Percentiles rank a stretch among this genome's conserved stretches.
Evolutionary conservation across 2,797 vertebrate genomes (phyloP).

Genomic region (Sparidentex hasta): DNA sequence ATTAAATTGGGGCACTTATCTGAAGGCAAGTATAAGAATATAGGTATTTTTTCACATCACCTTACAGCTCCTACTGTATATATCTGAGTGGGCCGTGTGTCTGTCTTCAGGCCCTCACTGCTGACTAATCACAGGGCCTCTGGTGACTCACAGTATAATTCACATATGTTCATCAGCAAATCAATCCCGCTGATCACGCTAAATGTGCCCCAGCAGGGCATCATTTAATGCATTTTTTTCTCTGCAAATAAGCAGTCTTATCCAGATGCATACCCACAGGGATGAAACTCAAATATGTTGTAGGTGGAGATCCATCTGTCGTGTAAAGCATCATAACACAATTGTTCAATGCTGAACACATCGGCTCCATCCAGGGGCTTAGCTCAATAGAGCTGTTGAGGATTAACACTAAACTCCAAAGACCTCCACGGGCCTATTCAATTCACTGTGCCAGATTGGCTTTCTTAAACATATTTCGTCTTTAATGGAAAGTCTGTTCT

Average conservation of each 20-base stretch:
- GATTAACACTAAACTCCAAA: conserved; percentile 32
- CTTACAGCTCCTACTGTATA: conserved; percentile 10
- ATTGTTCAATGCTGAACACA: not conserved
- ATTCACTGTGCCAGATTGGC: conserved; percentile 18
- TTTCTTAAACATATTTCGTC: conserved; percentile 22
- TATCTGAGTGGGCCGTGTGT: conserved; percentile 34
- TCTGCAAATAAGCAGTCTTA: conserved; percentile 30
- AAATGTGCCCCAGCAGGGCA: conserved; percentile 36
- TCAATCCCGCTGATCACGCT: conserved; percentile 52
- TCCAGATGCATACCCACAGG: conserved; percentile 22
- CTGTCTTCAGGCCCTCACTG: conserved; percentile 39
- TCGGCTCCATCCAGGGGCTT: not conserved
- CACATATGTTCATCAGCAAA: conserved; percentile 62
- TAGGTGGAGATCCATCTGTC: conserved; percentile 47
- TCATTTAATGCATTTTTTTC: conserved; percentile 32
- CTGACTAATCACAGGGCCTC: conserved; percentile 59
- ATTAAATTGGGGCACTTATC: conserved; percentile 26
- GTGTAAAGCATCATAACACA: conserved; percentile 7
- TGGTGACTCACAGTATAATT: conserved; percentile 49
- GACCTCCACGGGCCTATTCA: conserved; percentile 20
- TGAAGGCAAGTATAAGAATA: conserved; percentile 12
- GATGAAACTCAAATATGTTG: conserved; percentile 24
- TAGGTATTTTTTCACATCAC: conserved; percentile 3
- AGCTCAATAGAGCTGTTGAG: conserved; percentile 6
- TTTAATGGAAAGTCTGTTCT: conserved; percentile 37